Percentiles rank a stretch among this genome's conserved stretches.
These are phyloP conservation scores for Crotalus helleri DNA, from an alignment of 2,113 vertebrate species.

Conservation along the genomic window DNA sequence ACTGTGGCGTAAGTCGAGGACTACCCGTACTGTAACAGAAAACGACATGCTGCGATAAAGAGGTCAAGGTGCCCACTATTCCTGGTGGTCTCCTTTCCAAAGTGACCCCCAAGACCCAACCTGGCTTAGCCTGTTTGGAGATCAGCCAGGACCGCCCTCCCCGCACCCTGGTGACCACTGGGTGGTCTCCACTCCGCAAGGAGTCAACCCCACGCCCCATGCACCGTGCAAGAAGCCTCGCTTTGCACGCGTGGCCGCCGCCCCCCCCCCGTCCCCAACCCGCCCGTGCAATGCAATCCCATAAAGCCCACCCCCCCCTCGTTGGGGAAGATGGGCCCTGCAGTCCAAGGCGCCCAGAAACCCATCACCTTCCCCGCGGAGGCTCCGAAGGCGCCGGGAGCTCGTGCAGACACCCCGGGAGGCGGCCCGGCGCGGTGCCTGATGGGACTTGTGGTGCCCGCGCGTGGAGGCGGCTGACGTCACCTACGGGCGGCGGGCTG, in stretches of 20 bases:
- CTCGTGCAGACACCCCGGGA: not conserved
- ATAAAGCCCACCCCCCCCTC: too few relatives aligned
- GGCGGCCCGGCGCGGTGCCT: not conserved
- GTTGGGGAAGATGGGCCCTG: not conserved
- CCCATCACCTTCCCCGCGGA: too few relatives aligned
- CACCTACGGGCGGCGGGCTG: not conserved
- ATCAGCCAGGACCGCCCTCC: not conserved
- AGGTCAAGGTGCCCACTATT: not conserved
- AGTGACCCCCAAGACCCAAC: not conserved
- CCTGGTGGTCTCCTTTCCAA: not conserved
- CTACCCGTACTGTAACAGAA: not conserved
- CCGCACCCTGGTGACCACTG: not conserved
- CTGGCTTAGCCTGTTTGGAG: not conserved
- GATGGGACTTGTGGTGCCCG: not conserved
- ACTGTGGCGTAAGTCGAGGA: too few relatives aligned
- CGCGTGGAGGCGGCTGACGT: not conserved
- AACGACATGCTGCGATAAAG: not conserved
- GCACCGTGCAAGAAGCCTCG: not conserved
- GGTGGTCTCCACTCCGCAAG: not conserved
- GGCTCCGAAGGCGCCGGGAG: too few relatives aligned
- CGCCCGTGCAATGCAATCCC: not conserved
- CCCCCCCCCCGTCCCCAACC: not conserved
- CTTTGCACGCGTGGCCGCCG: not conserved
- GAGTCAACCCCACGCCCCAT: not conserved
- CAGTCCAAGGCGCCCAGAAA: not conserved